phyloP scores from a whole-genome alignment of 2,797 vertebrate genomes.

The Echeneis naucrates region DNA sequence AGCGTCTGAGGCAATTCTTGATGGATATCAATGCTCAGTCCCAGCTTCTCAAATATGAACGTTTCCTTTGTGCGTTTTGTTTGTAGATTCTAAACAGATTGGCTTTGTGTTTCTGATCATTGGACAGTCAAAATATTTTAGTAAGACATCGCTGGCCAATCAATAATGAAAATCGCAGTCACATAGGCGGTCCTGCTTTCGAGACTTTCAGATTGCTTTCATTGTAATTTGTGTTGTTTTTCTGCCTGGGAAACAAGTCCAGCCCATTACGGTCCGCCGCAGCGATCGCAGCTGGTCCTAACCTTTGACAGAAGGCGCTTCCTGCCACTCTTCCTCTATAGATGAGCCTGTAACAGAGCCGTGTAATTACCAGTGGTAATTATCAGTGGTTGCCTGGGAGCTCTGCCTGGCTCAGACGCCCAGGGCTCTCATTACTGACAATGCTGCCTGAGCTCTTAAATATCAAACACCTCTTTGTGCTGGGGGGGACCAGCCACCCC shows the following conservation, averaged over 20 bases:
- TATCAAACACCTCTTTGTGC: conserved; percentile 78
- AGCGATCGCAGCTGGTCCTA: conserved; percentile 55
- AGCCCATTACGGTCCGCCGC: conserved; percentile 56
- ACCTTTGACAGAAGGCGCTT: conserved; percentile 64
- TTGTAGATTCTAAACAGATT: not conserved
- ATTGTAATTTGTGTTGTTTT: not conserved
- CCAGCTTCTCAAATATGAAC: not conserved
- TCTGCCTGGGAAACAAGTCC: conserved; percentile 60
- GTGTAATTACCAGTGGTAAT: conserved; percentile 82
- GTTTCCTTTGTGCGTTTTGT: conserved; percentile 2
- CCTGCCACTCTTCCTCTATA: conserved; percentile 58
- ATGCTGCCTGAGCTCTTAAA: conserved; percentile 74
- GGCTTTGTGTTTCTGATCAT: not conserved
- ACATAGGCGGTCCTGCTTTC: not conserved
- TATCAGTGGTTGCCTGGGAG: conserved; percentile 73
- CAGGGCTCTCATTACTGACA: conserved; percentile 83
- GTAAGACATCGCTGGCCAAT: not conserved
- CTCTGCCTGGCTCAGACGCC: conserved; percentile 63
- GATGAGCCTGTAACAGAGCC: conserved; percentile 77
- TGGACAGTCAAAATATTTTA: not conserved
- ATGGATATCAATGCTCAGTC: not conserved
- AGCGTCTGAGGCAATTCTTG: not conserved
- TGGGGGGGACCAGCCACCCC: conserved; percentile 59
- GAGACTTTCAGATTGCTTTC: not conserved
- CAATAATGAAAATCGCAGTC: not conserved